phyloP scores from a whole-genome alignment of 2,797 vertebrate species.

The Xenopus petersii region DNA sequence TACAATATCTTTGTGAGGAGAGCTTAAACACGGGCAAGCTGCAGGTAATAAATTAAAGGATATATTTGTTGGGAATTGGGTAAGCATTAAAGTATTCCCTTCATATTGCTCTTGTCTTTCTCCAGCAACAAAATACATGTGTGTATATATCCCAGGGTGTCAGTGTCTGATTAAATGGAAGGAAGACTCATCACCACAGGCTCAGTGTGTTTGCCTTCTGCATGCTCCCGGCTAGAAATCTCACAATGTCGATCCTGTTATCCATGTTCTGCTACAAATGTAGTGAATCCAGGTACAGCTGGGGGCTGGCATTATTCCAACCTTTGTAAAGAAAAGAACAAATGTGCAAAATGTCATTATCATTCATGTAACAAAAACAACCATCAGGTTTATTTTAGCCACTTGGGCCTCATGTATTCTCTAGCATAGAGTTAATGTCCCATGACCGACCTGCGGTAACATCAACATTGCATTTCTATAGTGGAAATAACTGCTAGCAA shows the following conservation, averaged over 20 bases:
- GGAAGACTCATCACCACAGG: neutral
- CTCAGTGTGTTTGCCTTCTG: neutral
- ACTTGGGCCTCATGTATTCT: neutral
- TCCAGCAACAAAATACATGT: conserved; percentile 4
- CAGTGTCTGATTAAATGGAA: conserved; percentile 13
- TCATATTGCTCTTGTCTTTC: conserved; percentile 18
- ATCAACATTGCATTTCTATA: neutral
- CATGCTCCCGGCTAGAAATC: neutral
- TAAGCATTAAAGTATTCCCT: conserved; percentile 21
- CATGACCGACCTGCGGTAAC: neutral
- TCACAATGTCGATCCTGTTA: neutral
- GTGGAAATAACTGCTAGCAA: too few species aligned
- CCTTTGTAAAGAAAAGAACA: neutral
- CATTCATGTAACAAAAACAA: conserved; percentile 10
- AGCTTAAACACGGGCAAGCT: too few species aligned
- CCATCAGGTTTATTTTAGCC: neutral
- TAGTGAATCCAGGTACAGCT: neutral
- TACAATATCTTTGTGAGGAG: neutral
- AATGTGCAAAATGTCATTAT: conserved; percentile 1
- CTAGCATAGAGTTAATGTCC: neutral
- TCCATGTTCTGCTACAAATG: conserved; percentile 11
- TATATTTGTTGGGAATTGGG: conserved; percentile 30
- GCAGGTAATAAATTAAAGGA: neutral
- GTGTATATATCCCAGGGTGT: neutral
- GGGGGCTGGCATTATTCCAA: conserved; percentile 2